These are phyloP conservation scores for Rhodophaea formosa DNA, from an alignment of 2,888 invertebrate genomes.

Conservation along the genomic window DNA sequence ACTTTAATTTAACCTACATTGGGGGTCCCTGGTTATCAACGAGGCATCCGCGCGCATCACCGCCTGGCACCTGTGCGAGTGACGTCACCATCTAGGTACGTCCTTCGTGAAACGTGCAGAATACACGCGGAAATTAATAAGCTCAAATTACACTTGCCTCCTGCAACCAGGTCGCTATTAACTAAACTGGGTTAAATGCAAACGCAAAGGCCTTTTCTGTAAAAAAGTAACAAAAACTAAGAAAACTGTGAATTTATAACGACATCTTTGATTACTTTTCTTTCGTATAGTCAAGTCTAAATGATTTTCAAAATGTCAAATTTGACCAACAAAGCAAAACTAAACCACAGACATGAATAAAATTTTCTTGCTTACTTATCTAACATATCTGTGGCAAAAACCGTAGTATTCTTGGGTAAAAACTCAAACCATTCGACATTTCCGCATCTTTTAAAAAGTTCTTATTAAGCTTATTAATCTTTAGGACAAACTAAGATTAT, in stretches of 20 bases:
- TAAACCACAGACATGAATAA: too few species aligned
- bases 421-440: too few species aligned
- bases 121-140: conserved; percentile 71
- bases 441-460: too few species aligned
- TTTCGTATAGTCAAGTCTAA: not conserved
- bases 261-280: conserved; percentile 30
- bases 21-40: conserved; percentile 66
- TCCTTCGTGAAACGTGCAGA: conserved; percentile 57
- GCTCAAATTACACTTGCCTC: conserved; percentile 65
- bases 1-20: conserved; percentile 78
- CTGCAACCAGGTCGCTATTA: conserved; percentile 51
- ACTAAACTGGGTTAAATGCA: conserved; percentile 56
- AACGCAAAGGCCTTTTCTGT: conserved; percentile 39
- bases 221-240: conserved; percentile 1
- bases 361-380: too few species aligned
- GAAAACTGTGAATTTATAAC: conserved; percentile 45
- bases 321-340: not conserved
- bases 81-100: conserved; percentile 66
- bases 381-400: too few species aligned
- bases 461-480: too few species aligned
- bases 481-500: too few species aligned
- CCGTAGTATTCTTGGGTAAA: too few species aligned
- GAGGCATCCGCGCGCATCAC: conserved; percentile 63
- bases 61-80: conserved; percentile 70
- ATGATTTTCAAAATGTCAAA: conserved; percentile 6